phyloP scores from a whole-genome alignment of 2,113 vertebrate genomes.

The Saccopteryx leptura region DNA sequence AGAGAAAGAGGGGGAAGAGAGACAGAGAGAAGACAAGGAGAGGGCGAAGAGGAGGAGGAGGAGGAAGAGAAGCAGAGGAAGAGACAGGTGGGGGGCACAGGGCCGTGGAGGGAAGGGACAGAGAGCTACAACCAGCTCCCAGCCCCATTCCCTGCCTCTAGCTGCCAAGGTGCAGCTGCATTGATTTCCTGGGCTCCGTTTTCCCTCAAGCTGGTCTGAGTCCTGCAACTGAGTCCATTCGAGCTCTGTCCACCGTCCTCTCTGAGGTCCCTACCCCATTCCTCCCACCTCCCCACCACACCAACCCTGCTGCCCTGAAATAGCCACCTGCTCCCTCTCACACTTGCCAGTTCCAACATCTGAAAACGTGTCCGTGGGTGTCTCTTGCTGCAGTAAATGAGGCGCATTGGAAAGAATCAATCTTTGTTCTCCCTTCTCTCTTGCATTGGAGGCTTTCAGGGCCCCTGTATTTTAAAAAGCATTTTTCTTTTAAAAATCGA shows the following conservation, averaged over 20 bases:
- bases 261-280: background rate
- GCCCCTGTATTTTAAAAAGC: background rate
- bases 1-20: too few relatives aligned
- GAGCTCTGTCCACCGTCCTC: background rate
- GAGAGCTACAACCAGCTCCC: background rate
- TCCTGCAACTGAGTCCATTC: background rate
- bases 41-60: background rate
- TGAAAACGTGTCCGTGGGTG: background rate
- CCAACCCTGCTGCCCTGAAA: background rate
- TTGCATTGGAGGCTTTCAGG: background rate
- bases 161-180: too few relatives aligned
- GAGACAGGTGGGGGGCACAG: accelerated
- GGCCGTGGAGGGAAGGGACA: background rate
- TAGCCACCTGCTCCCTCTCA: background rate
- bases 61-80: background rate
- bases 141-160: background rate
- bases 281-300: accelerated
- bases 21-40: background rate
- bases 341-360: background rate
- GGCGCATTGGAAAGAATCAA: background rate
- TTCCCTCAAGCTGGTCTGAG: background rate
- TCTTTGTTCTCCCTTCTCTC: conserved; percentile 43
- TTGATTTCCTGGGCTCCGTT: background rate
- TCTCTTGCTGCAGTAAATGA: background rate
- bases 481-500: conserved; percentile 28